Percentiles rank a stretch among this genome's conserved stretches.
These are phyloP conservation scores for Zeus faber DNA, from an alignment of 2,113 vertebrate species.

Conservation along the genomic window DNA sequence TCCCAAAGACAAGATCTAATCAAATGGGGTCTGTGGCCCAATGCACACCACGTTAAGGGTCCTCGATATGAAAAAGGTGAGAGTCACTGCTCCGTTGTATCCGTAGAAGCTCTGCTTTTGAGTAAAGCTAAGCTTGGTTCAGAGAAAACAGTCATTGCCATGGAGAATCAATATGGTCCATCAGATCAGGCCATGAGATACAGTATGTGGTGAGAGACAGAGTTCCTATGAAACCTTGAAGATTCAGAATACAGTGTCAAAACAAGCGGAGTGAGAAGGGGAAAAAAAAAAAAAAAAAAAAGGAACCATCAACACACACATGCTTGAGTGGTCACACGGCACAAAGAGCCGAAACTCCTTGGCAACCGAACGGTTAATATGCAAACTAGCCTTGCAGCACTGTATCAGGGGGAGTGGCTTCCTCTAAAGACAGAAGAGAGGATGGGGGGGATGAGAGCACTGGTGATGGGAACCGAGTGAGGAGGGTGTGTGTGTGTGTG, in stretches of 20 bases:
- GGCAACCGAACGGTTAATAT: constrained; percentile 79
- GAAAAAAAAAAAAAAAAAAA: neutral
- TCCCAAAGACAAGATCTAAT: too few relatives aligned
- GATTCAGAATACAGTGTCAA: constrained; percentile 11
- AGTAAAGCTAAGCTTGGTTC: too few relatives aligned
- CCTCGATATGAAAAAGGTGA: too few relatives aligned
- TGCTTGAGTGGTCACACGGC: constrained; percentile 59
- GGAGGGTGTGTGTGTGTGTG: neutral
- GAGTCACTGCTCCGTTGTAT: too few relatives aligned
- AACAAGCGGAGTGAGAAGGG: neutral
- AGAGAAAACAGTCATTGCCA: too few relatives aligned
- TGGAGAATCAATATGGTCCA: too few relatives aligned
- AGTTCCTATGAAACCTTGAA: constrained; percentile 2
- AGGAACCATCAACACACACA: constrained; percentile 30
- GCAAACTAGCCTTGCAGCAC: constrained; percentile 67
- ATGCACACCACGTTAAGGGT: too few relatives aligned
- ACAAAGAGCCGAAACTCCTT: constrained; percentile 43
- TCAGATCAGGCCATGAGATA: too few relatives aligned
- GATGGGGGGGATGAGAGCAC: constrained; percentile 30
- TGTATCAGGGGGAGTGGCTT: constrained; percentile 61
- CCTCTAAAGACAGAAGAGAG: constrained; percentile 40
- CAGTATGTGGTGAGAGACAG: too few relatives aligned
- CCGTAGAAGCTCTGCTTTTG: too few relatives aligned
- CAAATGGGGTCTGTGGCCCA: too few relatives aligned
- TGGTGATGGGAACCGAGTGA: constrained; percentile 40